Evolutionary conservation across 1,140 invertebrate genomes (phyloP).

Genomic region (Drosophila paulistorum): DNA sequence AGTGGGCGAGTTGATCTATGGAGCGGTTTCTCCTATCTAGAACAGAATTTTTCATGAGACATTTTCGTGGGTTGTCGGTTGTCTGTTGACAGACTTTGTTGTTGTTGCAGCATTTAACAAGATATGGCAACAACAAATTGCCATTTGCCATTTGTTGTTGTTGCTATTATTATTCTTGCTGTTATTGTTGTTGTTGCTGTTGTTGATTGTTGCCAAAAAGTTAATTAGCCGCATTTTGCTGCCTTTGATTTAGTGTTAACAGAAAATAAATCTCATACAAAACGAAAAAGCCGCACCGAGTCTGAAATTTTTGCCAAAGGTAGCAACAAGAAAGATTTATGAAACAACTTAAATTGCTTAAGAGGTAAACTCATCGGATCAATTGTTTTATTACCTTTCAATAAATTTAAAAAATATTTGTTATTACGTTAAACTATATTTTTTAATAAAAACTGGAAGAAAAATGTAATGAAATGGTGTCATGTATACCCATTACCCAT

Average conservation of each 20-base stretch:
- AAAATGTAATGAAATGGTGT: no score
- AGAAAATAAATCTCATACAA: background rate
- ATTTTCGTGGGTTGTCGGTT: slow-evolving; percentile 65
- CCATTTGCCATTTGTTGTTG: slow-evolving; percentile 14
- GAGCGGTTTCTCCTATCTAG: slow-evolving; percentile 65
- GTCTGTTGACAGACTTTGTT: slow-evolving; percentile 38
- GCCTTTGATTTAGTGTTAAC: slow-evolving; percentile 19
- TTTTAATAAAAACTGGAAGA: no score
- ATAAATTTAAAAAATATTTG: no score
- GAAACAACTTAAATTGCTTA: no score
- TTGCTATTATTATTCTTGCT: slow-evolving; percentile 9
- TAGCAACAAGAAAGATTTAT: background rate
- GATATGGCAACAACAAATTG: slow-evolving; percentile 55
- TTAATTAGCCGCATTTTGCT: slow-evolving; percentile 46
- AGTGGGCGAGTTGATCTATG: slow-evolving; percentile 64
- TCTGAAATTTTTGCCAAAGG: background rate
- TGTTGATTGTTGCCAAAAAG: slow-evolving; percentile 30
- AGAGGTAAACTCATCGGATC: no score
- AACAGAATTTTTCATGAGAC: slow-evolving; percentile 79
- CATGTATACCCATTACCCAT: no score
- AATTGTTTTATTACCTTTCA: no score
- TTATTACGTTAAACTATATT: no score
- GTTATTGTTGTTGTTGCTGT: slow-evolving; percentile 17
- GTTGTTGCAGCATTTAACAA: slow-evolving; percentile 67
- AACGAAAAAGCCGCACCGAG: background rate